These are phyloP conservation scores for Eupristina koningsbergeri DNA, from an alignment of 1,140 invertebrate species.

Conservation along the genomic window DNA sequence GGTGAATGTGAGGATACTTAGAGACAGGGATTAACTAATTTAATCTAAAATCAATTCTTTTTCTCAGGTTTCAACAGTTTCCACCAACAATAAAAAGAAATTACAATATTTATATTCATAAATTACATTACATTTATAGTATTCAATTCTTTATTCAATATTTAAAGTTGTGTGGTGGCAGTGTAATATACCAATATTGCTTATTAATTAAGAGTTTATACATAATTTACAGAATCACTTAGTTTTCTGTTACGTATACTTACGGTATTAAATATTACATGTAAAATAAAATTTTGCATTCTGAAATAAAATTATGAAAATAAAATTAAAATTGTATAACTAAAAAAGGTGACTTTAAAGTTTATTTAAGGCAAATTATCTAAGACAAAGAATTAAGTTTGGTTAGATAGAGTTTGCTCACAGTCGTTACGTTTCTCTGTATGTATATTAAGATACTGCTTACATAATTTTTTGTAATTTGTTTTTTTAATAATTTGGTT, in stretches of 20 bases:
- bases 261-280: too few species aligned
- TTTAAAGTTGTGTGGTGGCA: not conserved
- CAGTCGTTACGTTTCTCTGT: not conserved
- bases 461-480: not conserved
- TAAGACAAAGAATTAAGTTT: not conserved
- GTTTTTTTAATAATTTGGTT: too few species aligned
- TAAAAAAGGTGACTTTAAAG: not conserved
- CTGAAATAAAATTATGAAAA: not conserved
- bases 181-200: not conserved
- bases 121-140: not conserved
- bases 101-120: not conserved
- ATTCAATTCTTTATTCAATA: not conserved
- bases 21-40: not conserved
- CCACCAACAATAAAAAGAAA: not conserved
- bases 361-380: not conserved
- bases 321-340: not conserved
- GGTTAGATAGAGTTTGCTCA: not conserved
- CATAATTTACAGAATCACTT: too few species aligned
- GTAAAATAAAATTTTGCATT: too few species aligned
- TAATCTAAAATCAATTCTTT: not conserved
- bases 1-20: not conserved
- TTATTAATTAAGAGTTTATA: too few species aligned
- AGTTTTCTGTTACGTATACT: too few species aligned
- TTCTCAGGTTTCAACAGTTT: not conserved
- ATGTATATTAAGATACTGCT: not conserved